A percentile compares a stretch with the other conserved stretches of the same genome.
phyloP scores from a whole-genome alignment of 2,797 vertebrate genomes.

The Schizopygopsis malacanthus region DNA sequence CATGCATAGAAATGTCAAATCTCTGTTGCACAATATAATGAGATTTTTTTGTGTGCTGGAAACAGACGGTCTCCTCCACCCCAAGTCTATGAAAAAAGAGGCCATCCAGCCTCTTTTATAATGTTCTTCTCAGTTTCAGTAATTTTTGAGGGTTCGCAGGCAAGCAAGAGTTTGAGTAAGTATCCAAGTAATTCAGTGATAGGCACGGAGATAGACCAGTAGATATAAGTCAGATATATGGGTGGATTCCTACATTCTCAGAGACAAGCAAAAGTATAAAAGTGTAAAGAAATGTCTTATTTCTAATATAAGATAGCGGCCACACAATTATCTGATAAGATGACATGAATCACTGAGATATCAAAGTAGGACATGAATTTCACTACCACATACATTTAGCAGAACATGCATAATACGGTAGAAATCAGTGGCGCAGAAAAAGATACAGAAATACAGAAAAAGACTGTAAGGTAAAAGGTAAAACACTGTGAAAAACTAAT shows the following conservation, averaged over 20 bases:
- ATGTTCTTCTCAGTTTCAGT: conserved; percentile 41
- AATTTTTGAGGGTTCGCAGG: conserved; percentile 35
- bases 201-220: conserved; percentile 37
- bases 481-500: not conserved
- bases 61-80: conserved; percentile 43
- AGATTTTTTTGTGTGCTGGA: conserved; percentile 57
- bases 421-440: not conserved
- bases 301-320: conserved; percentile 30
- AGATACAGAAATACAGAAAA: no score
- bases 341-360: conserved; percentile 17
- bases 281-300: conserved; percentile 35
- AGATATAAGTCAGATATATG: conserved; percentile 48
- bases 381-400: conserved; percentile 8
- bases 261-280: conserved; percentile 52
- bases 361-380: conserved; percentile 44
- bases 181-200: conserved; percentile 45
- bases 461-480: not conserved
- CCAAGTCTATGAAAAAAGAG: conserved; percentile 25
- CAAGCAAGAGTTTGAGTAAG: conserved; percentile 12
- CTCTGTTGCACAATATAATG: conserved; percentile 59
- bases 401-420: not conserved
- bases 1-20: conserved; percentile 54
- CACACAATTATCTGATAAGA: conserved; percentile 54
- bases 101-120: conserved; percentile 37
- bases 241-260: conserved; percentile 8